A percentile compares a stretch with the other conserved stretches of the same genome.
These are phyloP conservation scores for Brachionus paranguensis DNA, from an alignment of 1,140 invertebrate genomes.

Conservation along the genomic window DNA sequence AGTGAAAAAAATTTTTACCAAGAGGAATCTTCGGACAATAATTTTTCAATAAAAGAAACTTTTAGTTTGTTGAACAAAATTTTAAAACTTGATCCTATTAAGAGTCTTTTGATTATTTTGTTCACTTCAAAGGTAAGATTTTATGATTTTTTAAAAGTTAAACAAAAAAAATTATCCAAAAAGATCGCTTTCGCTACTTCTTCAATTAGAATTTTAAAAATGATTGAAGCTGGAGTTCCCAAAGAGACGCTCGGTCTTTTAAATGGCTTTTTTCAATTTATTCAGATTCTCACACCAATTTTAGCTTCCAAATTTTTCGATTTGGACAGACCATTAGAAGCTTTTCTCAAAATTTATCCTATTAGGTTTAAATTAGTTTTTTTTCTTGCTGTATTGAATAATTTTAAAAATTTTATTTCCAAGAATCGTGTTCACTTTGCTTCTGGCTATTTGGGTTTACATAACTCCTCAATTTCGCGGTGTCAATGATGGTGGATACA, in stretches of 20 bases:
- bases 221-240: constrained; percentile 78
- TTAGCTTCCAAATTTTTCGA: constrained; percentile 78
- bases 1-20: constrained; percentile 62
- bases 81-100: constrained; percentile 67
- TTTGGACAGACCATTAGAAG: constrained; percentile 66
- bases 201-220: constrained; percentile 63
- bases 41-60: background rate
- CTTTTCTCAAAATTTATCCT: constrained; percentile 7
- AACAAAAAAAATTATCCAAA: background rate
- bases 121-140: constrained; percentile 61
- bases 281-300: constrained; percentile 87
- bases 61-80: constrained; percentile 1
- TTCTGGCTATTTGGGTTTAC: constrained; percentile 15
- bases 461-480: constrained; percentile 1
- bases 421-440: background rate
- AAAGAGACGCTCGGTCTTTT: constrained; percentile 87
- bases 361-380: background rate
- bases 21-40: background rate
- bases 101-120: constrained; percentile 67
- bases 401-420: background rate
- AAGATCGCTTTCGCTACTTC: constrained; percentile 86
- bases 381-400: background rate
- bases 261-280: constrained; percentile 76
- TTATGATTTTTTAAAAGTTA: background rate
- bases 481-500: background rate